Evolutionary conservation across 2,113 vertebrate genomes (phyloP).

Genomic region (Equus quagga): DNA sequence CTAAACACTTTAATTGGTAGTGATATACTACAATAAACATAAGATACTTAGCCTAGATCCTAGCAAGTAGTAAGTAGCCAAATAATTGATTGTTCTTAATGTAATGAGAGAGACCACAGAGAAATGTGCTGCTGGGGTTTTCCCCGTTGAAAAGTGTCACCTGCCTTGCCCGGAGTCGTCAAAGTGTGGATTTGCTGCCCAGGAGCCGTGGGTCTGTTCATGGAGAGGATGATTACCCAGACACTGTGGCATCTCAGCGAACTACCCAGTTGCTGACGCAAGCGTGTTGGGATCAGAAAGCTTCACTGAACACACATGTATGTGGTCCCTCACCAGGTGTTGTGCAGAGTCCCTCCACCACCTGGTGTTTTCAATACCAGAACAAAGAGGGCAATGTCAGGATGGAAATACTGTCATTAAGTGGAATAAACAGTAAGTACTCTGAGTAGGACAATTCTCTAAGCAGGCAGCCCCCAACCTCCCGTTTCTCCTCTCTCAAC

Average conservation of each 20-base stretch:
- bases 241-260: neutral
- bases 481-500: neutral
- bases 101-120: neutral
- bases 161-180: neutral
- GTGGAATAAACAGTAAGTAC: neutral
- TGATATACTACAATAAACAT: neutral
- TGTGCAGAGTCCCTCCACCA: too few relatives aligned
- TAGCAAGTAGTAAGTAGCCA: neutral
- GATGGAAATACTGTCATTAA: neutral
- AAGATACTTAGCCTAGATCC: neutral
- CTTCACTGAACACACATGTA: rapidly evolving
- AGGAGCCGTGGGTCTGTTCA: neutral
- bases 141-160: too few relatives aligned
- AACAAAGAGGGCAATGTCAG: neutral
- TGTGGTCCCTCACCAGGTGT: rapidly evolving
- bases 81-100: neutral
- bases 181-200: neutral
- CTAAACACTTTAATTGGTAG: neutral
- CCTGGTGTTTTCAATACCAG: neutral
- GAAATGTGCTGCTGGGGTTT: neutral
- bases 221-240: neutral
- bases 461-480: neutral
- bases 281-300: neutral
- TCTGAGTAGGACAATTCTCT: neutral
- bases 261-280: neutral